Evolutionary conservation across 1,140 invertebrate genomes (phyloP), one percentile per base, ranked within the genome.

Genomic region (Acromyrmex charruanus): DNA sequence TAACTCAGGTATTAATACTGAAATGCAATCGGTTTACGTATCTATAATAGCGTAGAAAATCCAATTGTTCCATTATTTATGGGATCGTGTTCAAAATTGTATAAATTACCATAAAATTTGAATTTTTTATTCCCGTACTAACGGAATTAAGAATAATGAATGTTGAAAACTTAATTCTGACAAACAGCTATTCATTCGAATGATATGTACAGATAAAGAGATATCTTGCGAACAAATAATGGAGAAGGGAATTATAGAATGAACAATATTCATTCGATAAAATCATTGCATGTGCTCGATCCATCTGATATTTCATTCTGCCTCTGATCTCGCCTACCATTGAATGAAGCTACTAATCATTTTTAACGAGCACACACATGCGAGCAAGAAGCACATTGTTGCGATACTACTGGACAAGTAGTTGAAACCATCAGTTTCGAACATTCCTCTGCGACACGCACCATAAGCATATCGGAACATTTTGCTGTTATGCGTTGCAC

Each of bases 281-380:
- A 87, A 81, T 88, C 80, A 85, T 87, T 91, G 90, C 90, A 91
- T 90, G 90, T 88, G 87, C 77, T 88, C 90, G 85, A 90, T 84
- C 44, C 85, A 75, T 88, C 75, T 59, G 89, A 90, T 87, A 91
- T 85, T 68, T 90, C 79, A 90, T 85, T 85, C 77, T 81, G 72
- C 85, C 86, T 91, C 59, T 87, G 84, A 89, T 74, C 90, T 90
- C 81, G 81, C 90, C 90, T 89, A 90, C 69, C 90, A 85, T 68
- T 89, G 87, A 89, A 91, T 91, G 87, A 91, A 81, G 89, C 85
- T 91, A 91, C 89, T 91, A 91, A 91, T 91, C 74, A 85, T 89
- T 90, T 65, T 91, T 91, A 91, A 91, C 87, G 89, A 89, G 87
- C 90, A 91, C 90, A 82, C 87, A 82, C 85, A 85, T 85, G 87